phyloP scores from a whole-genome alignment of 2,888 invertebrate genomes.

The Campoletis raptor region DNA sequence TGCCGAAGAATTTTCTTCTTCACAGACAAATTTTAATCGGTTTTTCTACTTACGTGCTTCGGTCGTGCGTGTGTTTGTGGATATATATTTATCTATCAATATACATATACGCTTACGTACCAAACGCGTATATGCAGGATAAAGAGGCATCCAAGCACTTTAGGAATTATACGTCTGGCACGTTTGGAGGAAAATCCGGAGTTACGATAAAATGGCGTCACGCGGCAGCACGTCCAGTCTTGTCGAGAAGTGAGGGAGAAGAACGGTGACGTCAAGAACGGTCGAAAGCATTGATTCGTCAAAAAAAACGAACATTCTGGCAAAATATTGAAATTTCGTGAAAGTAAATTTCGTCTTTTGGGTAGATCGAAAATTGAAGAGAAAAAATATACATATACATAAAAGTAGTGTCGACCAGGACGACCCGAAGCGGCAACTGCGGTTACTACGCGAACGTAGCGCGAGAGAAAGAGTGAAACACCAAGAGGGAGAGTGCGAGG shows the following conservation, averaged over 20 bases:
- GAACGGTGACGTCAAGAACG: conserved; percentile 65
- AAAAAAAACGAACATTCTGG: not conserved
- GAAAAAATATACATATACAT: not conserved
- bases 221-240: conserved; percentile 76
- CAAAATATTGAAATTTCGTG: not conserved
- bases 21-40: not conserved
- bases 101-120: conserved; percentile 18
- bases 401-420: conserved; percentile 41
- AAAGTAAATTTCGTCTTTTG: not conserved
- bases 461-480: conserved; percentile 40
- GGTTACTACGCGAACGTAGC: conserved; percentile 65
- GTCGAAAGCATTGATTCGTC: not conserved
- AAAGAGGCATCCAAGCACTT: conserved; percentile 26
- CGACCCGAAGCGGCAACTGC: conserved; percentile 33
- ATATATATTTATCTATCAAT: not conserved
- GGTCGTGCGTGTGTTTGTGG: not conserved
- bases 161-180: conserved; percentile 53
- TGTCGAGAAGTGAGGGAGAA: conserved; percentile 69
- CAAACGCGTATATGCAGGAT: conserved; percentile 22
- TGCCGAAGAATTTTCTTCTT: not conserved
- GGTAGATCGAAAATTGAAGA: not conserved
- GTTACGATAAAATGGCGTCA: conserved; percentile 79
- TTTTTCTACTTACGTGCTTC: conserved; percentile 10
- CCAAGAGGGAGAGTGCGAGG: conserved; percentile 31
- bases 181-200: conserved; percentile 67